A percentile compares a stretch with the other conserved stretches of the same genome.
These are phyloP conservation scores for Catocala sponsa DNA, from an alignment of 2,888 invertebrate genomes.

Conservation along the genomic window DNA sequence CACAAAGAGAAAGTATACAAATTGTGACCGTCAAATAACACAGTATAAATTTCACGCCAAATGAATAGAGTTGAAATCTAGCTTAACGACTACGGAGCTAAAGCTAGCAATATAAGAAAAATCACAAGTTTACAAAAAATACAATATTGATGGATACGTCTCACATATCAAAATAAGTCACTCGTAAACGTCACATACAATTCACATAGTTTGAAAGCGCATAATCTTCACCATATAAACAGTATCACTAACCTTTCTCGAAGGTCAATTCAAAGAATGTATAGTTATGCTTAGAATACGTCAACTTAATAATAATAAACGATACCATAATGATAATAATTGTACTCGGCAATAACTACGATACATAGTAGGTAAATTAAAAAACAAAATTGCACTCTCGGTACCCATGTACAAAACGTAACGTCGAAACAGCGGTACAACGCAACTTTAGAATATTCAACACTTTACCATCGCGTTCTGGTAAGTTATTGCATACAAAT, in stretches of 20 bases:
- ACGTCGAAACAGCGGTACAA: slow-evolving; percentile 68
- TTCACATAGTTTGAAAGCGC: slow-evolving; percentile 74
- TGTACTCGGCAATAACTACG: slow-evolving; percentile 81
- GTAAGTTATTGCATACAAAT: slow-evolving; percentile 72
- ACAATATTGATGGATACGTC: slow-evolving; percentile 67
- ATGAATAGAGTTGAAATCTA: slow-evolving; percentile 80
- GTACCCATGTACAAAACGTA: slow-evolving; percentile 67
- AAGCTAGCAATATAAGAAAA: slow-evolving; percentile 82
- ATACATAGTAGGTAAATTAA: slow-evolving; percentile 65
- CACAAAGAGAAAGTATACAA: slow-evolving; percentile 47
- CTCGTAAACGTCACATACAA: slow-evolving; percentile 71
- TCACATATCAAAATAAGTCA: slow-evolving; percentile 73
- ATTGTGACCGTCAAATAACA: slow-evolving; percentile 75
- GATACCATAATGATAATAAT: slow-evolving; percentile 75
- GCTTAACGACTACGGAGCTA: slow-evolving; percentile 84
- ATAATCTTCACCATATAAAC: slow-evolving; percentile 77
- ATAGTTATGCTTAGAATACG: slow-evolving; percentile 85
- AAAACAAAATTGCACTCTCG: slow-evolving; percentile 77
- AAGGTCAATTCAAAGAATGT: slow-evolving; percentile 88
- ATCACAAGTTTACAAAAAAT: slow-evolving; percentile 79
- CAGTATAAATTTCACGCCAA: slow-evolving; percentile 63
- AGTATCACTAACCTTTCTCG: slow-evolving; percentile 87
- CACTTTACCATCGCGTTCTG: slow-evolving; percentile 78
- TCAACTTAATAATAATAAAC: slow-evolving; percentile 78
- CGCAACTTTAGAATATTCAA: slow-evolving; percentile 81